A percentile compares a stretch with the other conserved stretches of the same genome.
phyloP scores from a whole-genome alignment of 2,888 invertebrate genomes.

The Epiblema foenella region DNA sequence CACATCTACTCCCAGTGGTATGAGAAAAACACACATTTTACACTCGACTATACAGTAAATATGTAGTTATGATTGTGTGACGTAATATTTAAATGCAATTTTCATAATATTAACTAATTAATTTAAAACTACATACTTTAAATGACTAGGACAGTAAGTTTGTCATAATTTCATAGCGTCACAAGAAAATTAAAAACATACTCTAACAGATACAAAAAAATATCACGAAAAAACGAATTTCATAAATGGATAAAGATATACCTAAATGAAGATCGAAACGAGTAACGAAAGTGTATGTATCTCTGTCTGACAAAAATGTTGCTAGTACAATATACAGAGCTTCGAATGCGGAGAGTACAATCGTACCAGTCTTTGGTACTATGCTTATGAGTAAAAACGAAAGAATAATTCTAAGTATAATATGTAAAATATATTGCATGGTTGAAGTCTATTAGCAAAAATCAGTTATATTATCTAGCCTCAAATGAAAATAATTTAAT shows the following conservation, averaged over 20 bases:
- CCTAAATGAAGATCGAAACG: background rate
- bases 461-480: too few species aligned
- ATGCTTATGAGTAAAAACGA: background rate
- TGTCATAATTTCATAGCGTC: conserved; percentile 36
- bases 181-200: conserved; percentile 33
- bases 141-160: conserved; percentile 51
- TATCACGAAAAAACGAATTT: background rate
- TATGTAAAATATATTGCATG: background rate
- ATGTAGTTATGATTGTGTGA: background rate
- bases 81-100: conserved; percentile 37
- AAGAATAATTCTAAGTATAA: background rate
- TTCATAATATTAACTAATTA: conserved; percentile 31
- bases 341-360: background rate
- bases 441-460: background rate
- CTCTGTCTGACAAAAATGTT: background rate
- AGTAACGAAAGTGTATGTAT: background rate
- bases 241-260: background rate
- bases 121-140: conserved; percentile 47
- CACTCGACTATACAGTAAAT: conserved; percentile 1
- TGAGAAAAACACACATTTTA: background rate
- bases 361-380: background rate
- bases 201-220: conserved; percentile 5
- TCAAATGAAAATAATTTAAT: background rate
- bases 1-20: too few species aligned
- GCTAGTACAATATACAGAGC: background rate